These are phyloP conservation scores for Suncus etruscus DNA, from an alignment of 2,113 vertebrate species.

Conservation along the genomic window DNA sequence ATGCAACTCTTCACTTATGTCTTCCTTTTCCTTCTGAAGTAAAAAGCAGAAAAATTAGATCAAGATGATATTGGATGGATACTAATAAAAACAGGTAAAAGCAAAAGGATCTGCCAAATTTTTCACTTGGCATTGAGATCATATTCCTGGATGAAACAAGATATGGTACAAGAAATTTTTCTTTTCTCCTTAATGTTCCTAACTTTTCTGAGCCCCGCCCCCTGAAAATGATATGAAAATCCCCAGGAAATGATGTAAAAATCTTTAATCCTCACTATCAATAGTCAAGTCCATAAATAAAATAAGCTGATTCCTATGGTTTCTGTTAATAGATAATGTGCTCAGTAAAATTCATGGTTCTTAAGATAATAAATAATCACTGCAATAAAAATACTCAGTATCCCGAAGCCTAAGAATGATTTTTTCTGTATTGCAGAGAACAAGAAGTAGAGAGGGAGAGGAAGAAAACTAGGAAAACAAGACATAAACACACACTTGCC, in stretches of 20 bases:
- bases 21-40: slow-evolving; percentile 81
- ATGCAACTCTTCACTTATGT: slow-evolving; percentile 76
- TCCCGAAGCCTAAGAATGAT: neutral
- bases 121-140: neutral
- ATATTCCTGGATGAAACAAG: neutral
- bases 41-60: slow-evolving; percentile 67
- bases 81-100: neutral
- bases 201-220: neutral
- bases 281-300: neutral
- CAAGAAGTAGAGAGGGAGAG: neutral
- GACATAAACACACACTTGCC: neutral
- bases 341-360: neutral
- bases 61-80: slow-evolving; percentile 26
- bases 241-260: neutral
- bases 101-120: neutral
- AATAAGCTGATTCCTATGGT: neutral
- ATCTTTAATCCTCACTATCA: neutral
- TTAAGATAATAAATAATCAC: neutral
- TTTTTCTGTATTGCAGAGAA: neutral
- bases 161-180: neutral
- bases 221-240: neutral
- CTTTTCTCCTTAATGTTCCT: neutral
- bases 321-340: neutral
- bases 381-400: slow-evolving; percentile 3
- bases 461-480: neutral